Conservation (phyloP, 2,888 invertebrate genomes). For the Polyommatus iphigenia region DNA sequence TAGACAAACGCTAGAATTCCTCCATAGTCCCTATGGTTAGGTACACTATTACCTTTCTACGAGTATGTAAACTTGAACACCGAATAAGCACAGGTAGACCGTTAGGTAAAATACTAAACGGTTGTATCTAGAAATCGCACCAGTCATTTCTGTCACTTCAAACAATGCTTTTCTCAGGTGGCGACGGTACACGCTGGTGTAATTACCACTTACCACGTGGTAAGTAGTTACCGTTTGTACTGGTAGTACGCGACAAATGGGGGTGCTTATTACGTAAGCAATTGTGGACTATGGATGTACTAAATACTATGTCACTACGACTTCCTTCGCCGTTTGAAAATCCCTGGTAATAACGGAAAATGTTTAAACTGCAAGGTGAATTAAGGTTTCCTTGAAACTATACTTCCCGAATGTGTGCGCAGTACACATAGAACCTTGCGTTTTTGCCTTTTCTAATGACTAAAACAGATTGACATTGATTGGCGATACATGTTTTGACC, state of each 20-base stretch:
- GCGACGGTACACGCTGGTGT: slow-evolving; percentile 5
- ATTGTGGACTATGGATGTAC: background rate
- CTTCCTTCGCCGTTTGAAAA: background rate
- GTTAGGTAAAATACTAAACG: background rate
- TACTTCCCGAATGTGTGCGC: too few species aligned
- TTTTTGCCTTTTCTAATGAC: too few species aligned
- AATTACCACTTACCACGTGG: slow-evolving; percentile 24
- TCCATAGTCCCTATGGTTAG: too few species aligned
- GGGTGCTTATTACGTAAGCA: background rate
- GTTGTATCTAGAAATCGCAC: background rate
- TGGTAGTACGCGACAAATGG: background rate
- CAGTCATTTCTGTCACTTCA: background rate
- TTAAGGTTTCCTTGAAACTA: background rate
- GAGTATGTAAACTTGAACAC: too few species aligned
- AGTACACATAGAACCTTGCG: too few species aligned
- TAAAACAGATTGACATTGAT: too few species aligned
- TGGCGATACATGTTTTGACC: too few species aligned
- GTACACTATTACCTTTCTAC: too few species aligned
- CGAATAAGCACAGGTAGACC: background rate
- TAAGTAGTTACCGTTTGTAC: slow-evolving; percentile 17
- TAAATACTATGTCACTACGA: background rate
- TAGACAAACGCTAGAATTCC: too few species aligned
- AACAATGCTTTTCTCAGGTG: slow-evolving; percentile 1
- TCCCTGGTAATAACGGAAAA: background rate
- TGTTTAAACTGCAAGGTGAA: background rate